Base-by-base conservation (phyloP, 2,888 invertebrate genomes). In the Heliconius hortense region DNA sequence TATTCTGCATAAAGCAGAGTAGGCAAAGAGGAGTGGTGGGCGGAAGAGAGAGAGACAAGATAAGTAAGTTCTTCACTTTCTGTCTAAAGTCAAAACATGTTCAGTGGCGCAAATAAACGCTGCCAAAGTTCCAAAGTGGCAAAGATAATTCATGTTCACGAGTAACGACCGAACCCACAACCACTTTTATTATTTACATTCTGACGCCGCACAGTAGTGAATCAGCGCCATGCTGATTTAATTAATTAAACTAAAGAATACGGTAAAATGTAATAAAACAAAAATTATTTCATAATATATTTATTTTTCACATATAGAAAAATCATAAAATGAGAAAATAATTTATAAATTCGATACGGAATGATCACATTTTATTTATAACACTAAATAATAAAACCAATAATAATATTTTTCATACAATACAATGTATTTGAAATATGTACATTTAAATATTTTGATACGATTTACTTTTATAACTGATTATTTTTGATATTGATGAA, bases 301-400 rank as follows among this genome's bases (percentile, higher is more conserved):
- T 66, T 66, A 39, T 66, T 24, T 64, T 66, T n/a, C 24, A 24
- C n/a, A 18, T 24, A 66, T 13, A 24, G 24, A 24, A 15, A 39
- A 15, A 39, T 66, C 39, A 39, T 43, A 66, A 24, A 39, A 24
- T 24, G 24, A 39, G 39, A 66, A 39, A 21, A 39, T 66, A 66
- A 66, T 15, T 43, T 39, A 39, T 66, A 66, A 66, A 66, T 43
- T 66, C 39, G 35, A 64, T 64, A 64, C 0, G 66, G 66, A 43
- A 66, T 66, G 66, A 66, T 66, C 24, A 26, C 66, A 35, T 66
- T 64, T 63, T 24, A n/a, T n/a, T n/a, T n/a, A n/a, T 24, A 66
- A 7, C 7, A 39, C 39, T 43, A 43, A 39, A 39, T 24, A 64
- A 39, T 24, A 64, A 39, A 24, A 24, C 24, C 11, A n/a, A 7